Percentiles rank a stretch among this genome's conserved stretches.
These are phyloP conservation scores for Torymus auratus DNA, from an alignment of 2,888 invertebrate species.

Conservation along the genomic window DNA sequence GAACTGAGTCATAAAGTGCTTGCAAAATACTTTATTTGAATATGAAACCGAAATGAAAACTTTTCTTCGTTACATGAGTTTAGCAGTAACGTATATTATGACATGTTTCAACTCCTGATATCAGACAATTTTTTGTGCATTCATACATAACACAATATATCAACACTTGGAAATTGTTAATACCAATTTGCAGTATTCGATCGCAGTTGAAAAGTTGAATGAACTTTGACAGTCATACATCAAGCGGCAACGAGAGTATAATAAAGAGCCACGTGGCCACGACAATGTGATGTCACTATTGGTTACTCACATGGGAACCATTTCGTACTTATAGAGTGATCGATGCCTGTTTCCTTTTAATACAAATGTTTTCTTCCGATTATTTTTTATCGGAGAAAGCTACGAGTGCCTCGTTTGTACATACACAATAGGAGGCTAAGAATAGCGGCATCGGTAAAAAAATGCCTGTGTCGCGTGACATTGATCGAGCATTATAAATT, in stretches of 20 bases:
- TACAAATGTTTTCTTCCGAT: constrained; percentile 16
- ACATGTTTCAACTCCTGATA: too few relatives aligned
- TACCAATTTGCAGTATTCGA: too few relatives aligned
- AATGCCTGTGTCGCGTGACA: background rate
- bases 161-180: too few relatives aligned
- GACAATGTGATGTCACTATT: constrained; percentile 29
- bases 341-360: constrained; percentile 8
- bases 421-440: too few relatives aligned
- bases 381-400: background rate
- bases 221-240: constrained; percentile 37
- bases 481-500: too few relatives aligned
- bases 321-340: constrained; percentile 8
- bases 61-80: background rate
- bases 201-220: background rate
- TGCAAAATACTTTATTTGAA: too few relatives aligned
- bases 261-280: constrained; percentile 16
- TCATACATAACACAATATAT: too few relatives aligned
- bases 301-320: constrained; percentile 3
- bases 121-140: too few relatives aligned
- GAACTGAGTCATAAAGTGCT: too few relatives aligned
- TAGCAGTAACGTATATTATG: too few relatives aligned
- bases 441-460: constrained; percentile 24
- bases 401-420: background rate
- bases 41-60: too few relatives aligned
- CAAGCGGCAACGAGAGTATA: constrained; percentile 27